Conservation (phyloP, 1,140 invertebrate species). For the Penaeus vannamei region DNA sequence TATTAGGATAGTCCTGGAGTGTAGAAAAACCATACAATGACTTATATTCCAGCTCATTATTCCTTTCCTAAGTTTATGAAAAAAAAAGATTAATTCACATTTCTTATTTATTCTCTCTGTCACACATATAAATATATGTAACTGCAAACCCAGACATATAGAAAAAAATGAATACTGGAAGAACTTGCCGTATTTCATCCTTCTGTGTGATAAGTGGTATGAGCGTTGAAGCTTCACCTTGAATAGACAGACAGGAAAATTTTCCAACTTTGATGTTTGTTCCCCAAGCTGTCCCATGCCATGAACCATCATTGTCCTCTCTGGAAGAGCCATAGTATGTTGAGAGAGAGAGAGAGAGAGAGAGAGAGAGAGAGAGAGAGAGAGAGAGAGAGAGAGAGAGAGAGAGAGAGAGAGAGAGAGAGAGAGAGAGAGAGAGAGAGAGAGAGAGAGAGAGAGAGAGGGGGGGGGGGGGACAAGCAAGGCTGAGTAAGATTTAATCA, state of each 20-base stretch:
- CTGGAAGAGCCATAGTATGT: slow-evolving; percentile 51
- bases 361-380: not conserved
- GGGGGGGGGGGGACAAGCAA: too few species aligned
- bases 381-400: too few species aligned
- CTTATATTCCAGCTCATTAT: too few species aligned
- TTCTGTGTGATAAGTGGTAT: slow-evolving; percentile 46
- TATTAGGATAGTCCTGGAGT: slow-evolving; percentile 81
- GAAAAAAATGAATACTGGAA: not conserved
- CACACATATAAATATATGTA: too few species aligned
- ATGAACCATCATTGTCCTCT: slow-evolving; percentile 69
- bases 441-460: too few species aligned
- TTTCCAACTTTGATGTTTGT: slow-evolving; percentile 70
- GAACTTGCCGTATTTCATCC: slow-evolving; percentile 29
- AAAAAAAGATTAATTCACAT: too few species aligned
- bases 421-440: too few species aligned
- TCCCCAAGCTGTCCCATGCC: slow-evolving; percentile 77
- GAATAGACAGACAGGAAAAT: slow-evolving; percentile 85
- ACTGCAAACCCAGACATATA: not conserved
- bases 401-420: not conserved
- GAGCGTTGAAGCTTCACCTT: slow-evolving; percentile 83
- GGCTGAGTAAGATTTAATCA: too few species aligned
- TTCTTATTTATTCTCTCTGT: too few species aligned
- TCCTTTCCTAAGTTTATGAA: too few species aligned
- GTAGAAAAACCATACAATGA: too few species aligned
- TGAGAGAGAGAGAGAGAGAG: not conserved